Evolutionary conservation across 2,888 invertebrate genomes (phyloP).

Genomic region (Eupithecia vulgata): DNA sequence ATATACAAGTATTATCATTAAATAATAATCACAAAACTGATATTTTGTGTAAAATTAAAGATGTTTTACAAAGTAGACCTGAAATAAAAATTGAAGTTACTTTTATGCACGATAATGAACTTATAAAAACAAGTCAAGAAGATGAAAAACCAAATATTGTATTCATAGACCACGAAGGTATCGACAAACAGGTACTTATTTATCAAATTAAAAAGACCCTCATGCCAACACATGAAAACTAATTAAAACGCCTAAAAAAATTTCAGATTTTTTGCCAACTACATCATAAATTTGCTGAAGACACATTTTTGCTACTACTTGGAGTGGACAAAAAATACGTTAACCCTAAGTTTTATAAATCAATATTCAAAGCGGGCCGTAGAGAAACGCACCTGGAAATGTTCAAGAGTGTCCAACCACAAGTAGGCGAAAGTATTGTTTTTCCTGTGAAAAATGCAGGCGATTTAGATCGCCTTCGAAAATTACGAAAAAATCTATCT

Average conservation of each 20-base stretch:
- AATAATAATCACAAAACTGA: conserved; percentile 9
- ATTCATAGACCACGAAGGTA: conserved; percentile 7
- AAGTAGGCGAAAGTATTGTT: conserved; percentile 41
- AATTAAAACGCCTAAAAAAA: not conserved
- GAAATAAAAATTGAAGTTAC: conserved; percentile 17
- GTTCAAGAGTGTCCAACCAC: conserved; percentile 13
- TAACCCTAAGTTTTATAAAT: conserved; percentile 13
- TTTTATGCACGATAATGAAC: conserved; percentile 3
- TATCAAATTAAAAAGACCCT: not conserved
- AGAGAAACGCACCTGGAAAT: conserved; percentile 10
- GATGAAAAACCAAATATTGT: conserved; percentile 20
- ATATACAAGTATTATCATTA: conserved; percentile 15
- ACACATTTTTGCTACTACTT: conserved; percentile 18
- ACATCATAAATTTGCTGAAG: conserved; percentile 12
- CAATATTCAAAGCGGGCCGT: conserved; percentile 17
- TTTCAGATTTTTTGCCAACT: conserved; percentile 20
- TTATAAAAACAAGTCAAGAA: not conserved
- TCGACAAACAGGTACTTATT: conserved; percentile 14
- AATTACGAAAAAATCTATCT: conserved; percentile 45
- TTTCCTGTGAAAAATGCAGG: conserved; percentile 49
- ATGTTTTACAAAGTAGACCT: conserved; percentile 14
- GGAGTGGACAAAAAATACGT: conserved; percentile 11
- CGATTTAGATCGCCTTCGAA: conserved; percentile 47
- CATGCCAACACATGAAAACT: not conserved
- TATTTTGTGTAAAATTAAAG: conserved; percentile 1